These are phyloP conservation scores for Cotesia chilonis DNA, from an alignment of 1,140 invertebrate species.

Conservation along the genomic window DNA sequence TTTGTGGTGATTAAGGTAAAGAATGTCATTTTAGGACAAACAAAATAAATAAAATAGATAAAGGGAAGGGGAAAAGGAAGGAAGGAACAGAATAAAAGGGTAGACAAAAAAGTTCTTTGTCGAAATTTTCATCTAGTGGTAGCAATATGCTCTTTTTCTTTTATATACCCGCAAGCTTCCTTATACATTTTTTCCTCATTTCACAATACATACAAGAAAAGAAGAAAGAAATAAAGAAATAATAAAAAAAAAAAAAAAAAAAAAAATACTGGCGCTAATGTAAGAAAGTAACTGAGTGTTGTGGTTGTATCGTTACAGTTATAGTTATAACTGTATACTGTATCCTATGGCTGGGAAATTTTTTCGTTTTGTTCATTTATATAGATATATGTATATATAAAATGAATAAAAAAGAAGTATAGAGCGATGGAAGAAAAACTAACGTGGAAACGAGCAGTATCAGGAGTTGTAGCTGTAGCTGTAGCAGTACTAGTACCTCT, in stretches of 20 bases:
- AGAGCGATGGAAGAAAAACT: constrained; percentile 41
- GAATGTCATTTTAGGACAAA: no score
- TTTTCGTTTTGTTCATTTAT: no score
- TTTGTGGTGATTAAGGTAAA: no score
- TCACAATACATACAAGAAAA: not conserved
- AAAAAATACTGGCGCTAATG: no score
- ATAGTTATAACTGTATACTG: constrained; percentile 40
- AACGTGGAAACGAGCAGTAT: constrained; percentile 50
- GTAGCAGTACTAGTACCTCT: no score
- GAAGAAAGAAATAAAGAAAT: constrained; percentile 2
- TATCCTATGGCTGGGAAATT: constrained; percentile 42
- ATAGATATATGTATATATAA: constrained; percentile 20
- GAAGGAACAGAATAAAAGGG: not conserved
- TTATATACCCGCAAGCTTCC: not conserved
- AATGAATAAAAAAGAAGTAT: constrained; percentile 8
- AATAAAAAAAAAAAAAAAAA: not conserved
- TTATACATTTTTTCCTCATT: constrained; percentile 3
- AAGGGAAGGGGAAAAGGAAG: not conserved
- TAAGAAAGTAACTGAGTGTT: constrained; percentile 12
- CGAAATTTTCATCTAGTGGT: constrained; percentile 3
- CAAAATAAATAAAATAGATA: no score
- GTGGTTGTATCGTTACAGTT: constrained; percentile 30
- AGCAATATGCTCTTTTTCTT: constrained; percentile 22
- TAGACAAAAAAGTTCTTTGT: constrained; percentile 14
- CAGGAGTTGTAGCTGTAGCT: no score